A percentile compares a stretch with the other conserved stretches of the same genome.
phyloP scores from a whole-genome alignment of 2,113 vertebrate species.

The Rhombomys opimus region DNA sequence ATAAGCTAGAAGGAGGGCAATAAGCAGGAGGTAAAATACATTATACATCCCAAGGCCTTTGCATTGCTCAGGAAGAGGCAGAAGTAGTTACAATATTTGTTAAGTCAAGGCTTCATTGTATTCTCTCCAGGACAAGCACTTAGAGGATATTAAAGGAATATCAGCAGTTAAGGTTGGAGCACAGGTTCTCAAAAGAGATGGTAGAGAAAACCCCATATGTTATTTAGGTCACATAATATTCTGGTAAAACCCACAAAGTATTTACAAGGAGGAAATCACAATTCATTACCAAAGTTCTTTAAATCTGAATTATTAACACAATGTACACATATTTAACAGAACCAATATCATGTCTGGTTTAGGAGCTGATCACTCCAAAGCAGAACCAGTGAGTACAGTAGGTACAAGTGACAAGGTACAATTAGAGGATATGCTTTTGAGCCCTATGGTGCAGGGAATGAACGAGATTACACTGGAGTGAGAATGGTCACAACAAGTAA shows the following conservation, averaged over 20 bases:
- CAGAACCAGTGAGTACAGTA: background rate
- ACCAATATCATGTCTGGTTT: background rate
- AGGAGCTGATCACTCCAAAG: background rate
- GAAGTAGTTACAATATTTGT: background rate
- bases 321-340: background rate
- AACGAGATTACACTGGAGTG: background rate
- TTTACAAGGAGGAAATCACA: conserved; percentile 24
- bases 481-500: background rate
- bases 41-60: background rate
- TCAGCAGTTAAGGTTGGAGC: background rate
- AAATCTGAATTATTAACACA: conserved; percentile 30
- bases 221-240: conserved; percentile 1
- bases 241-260: background rate
- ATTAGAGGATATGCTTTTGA: background rate
- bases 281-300: conserved; percentile 25
- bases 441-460: background rate
- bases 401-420: background rate
- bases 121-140: conserved; percentile 19
- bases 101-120: background rate
- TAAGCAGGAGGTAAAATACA: conserved; percentile 10
- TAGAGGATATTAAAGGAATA: background rate
- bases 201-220: background rate
- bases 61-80: background rate
- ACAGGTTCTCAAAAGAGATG: background rate
- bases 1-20: background rate